phyloP scores from a whole-genome alignment of 2,888 invertebrate species.

The Amblyjoppa fuscipennis region DNA sequence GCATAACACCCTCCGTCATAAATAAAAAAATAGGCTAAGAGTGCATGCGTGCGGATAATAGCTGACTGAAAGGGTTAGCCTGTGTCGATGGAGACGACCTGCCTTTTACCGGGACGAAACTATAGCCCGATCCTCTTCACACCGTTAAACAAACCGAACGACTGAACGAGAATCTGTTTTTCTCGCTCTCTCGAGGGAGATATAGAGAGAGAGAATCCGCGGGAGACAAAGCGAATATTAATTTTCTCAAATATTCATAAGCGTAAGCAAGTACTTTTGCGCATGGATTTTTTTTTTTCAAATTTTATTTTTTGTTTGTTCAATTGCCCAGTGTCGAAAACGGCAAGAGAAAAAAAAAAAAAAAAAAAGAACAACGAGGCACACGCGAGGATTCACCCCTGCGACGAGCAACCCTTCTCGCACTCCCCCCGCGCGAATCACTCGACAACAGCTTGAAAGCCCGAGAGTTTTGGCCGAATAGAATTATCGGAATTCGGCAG shows the following conservation, averaged over 20 bases:
- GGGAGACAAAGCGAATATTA: slow-evolving; percentile 39
- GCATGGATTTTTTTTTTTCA: neutral
- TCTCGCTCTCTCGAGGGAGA: neutral
- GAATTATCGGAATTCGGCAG: slow-evolving; percentile 48
- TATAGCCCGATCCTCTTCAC: slow-evolving; percentile 60
- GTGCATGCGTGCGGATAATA: slow-evolving; percentile 78
- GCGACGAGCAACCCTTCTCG: neutral
- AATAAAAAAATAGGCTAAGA: slow-evolving; percentile 79
- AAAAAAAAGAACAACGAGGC: neutral
- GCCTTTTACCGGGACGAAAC: slow-evolving; percentile 71
- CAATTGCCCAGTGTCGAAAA: neutral
- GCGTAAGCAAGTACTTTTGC: slow-evolving; percentile 7
- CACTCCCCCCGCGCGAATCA: slow-evolving; percentile 30
- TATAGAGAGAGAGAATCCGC: slow-evolving; percentile 12
- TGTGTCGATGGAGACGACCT: slow-evolving; percentile 68
- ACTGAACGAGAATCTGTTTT: slow-evolving; percentile 10
- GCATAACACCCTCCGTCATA: slow-evolving; percentile 70
- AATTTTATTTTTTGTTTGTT: neutral
- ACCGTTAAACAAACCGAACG: slow-evolving; percentile 71
- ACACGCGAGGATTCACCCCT: slow-evolving; percentile 18
- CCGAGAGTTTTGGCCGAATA: slow-evolving; percentile 49
- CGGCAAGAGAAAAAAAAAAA: neutral
- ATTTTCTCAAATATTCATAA: slow-evolving; percentile 42
- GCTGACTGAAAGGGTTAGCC: slow-evolving; percentile 76
- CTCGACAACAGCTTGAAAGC: slow-evolving; percentile 48